phyloP scores from a whole-genome alignment of 1,140 invertebrate species.

The Zaprionus camerounensis region DNA sequence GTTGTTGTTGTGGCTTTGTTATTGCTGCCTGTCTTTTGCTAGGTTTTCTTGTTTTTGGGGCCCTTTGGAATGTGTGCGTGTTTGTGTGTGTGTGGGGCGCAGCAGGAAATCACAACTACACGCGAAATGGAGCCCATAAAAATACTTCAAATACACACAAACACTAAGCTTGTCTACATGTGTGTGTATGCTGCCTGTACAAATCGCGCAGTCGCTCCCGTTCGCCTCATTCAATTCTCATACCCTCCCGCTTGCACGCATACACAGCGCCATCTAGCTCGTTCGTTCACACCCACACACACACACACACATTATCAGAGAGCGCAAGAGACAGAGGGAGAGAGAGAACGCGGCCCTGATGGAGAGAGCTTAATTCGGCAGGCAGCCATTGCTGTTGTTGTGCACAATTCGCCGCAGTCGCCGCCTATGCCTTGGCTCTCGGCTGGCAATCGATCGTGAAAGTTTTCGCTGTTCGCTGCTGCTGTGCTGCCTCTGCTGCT shows the following conservation, averaged over 20 bases:
- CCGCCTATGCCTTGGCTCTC: conserved; percentile 11
- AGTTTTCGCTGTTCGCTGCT: conserved; percentile 53
- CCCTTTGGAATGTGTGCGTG: conserved; percentile 47
- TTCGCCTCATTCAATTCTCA: conserved; percentile 16
- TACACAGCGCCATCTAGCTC: conserved; percentile 4
- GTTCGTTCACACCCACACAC: conserved; percentile 23
- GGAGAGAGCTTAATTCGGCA: conserved; percentile 32
- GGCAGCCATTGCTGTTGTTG: conserved; percentile 49
- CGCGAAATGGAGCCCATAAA: conserved; percentile 44
- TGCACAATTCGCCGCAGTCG: conserved; percentile 8
- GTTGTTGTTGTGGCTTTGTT: conserved; percentile 28
- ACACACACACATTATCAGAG: neutral
- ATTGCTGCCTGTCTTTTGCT: conserved; percentile 40
- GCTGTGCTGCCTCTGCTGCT: neutral
- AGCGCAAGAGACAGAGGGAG: neutral
- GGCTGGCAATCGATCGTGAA: conserved; percentile 66
- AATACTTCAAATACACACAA: conserved; percentile 27
- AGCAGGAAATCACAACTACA: conserved; percentile 73
- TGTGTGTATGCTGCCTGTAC: conserved; percentile 44
- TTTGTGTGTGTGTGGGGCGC: conserved; percentile 54
- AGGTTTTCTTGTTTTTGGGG: conserved; percentile 36
- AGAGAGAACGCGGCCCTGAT: conserved; percentile 3
- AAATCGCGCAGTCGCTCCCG: conserved; percentile 46
- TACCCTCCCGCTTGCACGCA: conserved; percentile 16
- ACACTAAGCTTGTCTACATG: conserved; percentile 10